These are phyloP conservation scores for Coreius guichenoti DNA, from an alignment of 2,797 vertebrate genomes.

Conservation along the genomic window DNA sequence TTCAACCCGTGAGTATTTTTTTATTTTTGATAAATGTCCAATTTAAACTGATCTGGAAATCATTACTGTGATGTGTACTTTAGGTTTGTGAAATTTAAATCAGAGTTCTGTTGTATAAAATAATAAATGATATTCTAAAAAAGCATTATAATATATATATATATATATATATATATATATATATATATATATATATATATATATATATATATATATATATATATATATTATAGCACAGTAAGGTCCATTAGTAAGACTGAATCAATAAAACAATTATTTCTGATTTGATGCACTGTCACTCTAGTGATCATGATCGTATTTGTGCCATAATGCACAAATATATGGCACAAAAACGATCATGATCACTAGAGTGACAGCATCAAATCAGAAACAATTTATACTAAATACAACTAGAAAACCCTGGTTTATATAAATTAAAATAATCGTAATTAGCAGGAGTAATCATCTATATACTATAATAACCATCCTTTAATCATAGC, in stretches of 20 bases:
- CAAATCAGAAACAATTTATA: background rate
- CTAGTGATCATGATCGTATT: too few species aligned
- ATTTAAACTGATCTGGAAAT: too few species aligned
- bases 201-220: too few species aligned
- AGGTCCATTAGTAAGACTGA: background rate
- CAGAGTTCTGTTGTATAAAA: background rate
- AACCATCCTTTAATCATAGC: background rate
- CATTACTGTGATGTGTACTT: too few species aligned
- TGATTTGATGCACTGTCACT: too few species aligned
- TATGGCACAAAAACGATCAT: background rate
- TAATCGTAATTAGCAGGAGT: background rate
- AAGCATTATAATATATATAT: background rate
- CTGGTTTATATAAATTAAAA: background rate
- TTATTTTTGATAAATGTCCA: too few species aligned
- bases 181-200: too few species aligned
- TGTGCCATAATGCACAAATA: too few species aligned
- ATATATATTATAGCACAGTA: background rate
- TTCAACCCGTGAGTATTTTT: too few species aligned
- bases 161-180: too few species aligned
- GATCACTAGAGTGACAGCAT: background rate
- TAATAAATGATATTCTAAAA: background rate
- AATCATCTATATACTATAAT: background rate
- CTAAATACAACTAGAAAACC: background rate
- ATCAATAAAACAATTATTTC: too few species aligned
- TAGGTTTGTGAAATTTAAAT: too few species aligned